Base-by-base conservation (phyloP, 2,797 vertebrate genomes). In the Microhierax caerulescens region DNA sequence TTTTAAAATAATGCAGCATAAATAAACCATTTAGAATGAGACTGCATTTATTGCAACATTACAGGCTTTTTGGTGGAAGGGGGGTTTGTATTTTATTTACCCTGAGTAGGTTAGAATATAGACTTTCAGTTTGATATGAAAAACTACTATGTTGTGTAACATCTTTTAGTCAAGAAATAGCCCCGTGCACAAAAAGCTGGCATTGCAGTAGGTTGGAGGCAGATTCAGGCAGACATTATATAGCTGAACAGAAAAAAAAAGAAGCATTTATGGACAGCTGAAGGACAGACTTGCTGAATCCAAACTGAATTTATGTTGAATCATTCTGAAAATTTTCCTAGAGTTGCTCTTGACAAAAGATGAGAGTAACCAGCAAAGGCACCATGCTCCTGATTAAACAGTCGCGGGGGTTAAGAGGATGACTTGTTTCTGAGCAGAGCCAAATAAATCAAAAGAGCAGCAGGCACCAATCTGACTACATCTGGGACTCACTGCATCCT, bases 31-130 rank as follows among this genome's bases (percentile, higher is more conserved):
- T 98, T 97, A 97, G 97, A 98, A 98, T 97, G 95, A 98, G 96
- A 97, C 93, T 98, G 97, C 97, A 93, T 97, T 98, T 98, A 98
- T 98, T 97, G 96, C 97, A 98, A 98, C 98, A 97, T 98, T 98
- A 98, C 98, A 98, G 98, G 98, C 98, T 98, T 98, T 98, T 97
- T 98, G 97, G 98, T 98, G 97, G 97, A 97, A 97, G 92, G 97
- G 97, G 84, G 94, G 95, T 56, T 98, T 97, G 96, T 96, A 92
- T 96, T 98, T 96, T 93, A 97, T 98, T 98, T 98, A 98, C 98
- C 98, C 98, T 98, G 98, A 98, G 98, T 98, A 98, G 94, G 96
- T 97, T 97, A 97, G 96, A 94, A 96, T 94, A 96, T 89, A 94
- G 94, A 97, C 67, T 97, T 93, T 97, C 93, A 93, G 94, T 96